Evolutionary conservation across 2,888 invertebrate genomes (phyloP), one percentile per base, ranked within the genome.

Genomic region (Dione juno): DNA sequence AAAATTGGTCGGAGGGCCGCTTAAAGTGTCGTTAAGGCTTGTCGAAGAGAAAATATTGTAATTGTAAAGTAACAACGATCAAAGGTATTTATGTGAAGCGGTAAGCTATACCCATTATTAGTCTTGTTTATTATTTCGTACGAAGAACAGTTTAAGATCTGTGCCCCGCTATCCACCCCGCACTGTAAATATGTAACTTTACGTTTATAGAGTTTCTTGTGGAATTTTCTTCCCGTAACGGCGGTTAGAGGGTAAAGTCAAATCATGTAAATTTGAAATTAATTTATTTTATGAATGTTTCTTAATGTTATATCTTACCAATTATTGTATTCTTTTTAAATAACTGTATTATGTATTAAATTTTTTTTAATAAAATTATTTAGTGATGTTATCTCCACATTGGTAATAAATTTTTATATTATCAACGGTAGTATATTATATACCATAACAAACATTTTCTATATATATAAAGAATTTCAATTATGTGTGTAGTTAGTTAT

Each of bases 11-110:
- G 81, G 79, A 80, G 81, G 80, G 83, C 86, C 88, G 88, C 89
- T 92, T 92, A 92, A 92, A 92, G 86, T 87, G 86, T 92, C 92
- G 90, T 92, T 90, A 92, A 87, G 84, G 84, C 84, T 83, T 86
- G 89, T 88, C 83, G 75, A 79, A 79, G 84, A 80, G 87, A 87
- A 89, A 88, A 92, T 90, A 91, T 89, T 90, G 88, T 89, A 88
- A 89, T 90, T 85, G 83, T 78, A 69, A 72, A 68, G 67, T 74
- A 69, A 71, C 75, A 74, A 53, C 71, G 37, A 69, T 81, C 84
- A 78, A 77, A 73, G 76, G 83, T 83, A 83, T 91, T 91, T 92
- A 92, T 82, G 90, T 84, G 84, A 84, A 84, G 86, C 77, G 81
- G 82, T 86, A 84, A 86, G 80, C 79, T 79, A 80, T 74, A 76